Evolutionary conservation across 92 coral and sea anemone species (phyloP), one percentile per base, ranked within the genome.

Genomic region (Chrysogorgia sp.): DNA sequence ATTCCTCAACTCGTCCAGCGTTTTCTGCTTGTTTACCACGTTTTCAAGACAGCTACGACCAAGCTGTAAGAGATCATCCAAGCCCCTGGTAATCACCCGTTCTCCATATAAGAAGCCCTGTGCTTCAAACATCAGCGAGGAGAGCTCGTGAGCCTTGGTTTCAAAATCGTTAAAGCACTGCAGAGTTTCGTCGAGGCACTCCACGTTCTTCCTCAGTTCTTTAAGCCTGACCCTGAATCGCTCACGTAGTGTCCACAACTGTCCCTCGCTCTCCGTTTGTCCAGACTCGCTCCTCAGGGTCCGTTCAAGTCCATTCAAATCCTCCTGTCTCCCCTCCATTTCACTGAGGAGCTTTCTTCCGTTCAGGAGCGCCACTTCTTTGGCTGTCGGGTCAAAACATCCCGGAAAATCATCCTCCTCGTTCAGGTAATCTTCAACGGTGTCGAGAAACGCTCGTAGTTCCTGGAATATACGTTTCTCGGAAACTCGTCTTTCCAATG

Each of bases 401-500:
- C 71, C 52, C 0, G 49, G 35, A 47, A 85, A 40, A 21, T 77
- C 75, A 29, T 61, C 88, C 1, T 78, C 89, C 23, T 68, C 69
- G 22, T 78, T 84, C 50, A 59, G 32, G 62, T 76, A 58, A 34
- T 21, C 80, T 50, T 63, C 60, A 2, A 88, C 79, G 1, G 32
- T 56, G 0, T 22, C 79, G 22, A 72, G 79, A 8, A 72, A 53
- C 33, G 64, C 32, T 6, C 24, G n/a, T 10, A 72, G 19, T 53
- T 72, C 65, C 52, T n/a, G 31, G 20, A 84, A 68, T 29, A 76
- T 74, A 35, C 56, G 60, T 24, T 83, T 67, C 32, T 49, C 63
- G 24, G 61, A 77, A 43, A 86, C 72, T 37, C 80, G 86, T 30
- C 67, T 71, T 52, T 90, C 85, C 45, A 88, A 77, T 45, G 26